These are phyloP conservation scores for Platichthys stellatus DNA, from an alignment of 2,113 vertebrate species.

Conservation along the genomic window DNA sequence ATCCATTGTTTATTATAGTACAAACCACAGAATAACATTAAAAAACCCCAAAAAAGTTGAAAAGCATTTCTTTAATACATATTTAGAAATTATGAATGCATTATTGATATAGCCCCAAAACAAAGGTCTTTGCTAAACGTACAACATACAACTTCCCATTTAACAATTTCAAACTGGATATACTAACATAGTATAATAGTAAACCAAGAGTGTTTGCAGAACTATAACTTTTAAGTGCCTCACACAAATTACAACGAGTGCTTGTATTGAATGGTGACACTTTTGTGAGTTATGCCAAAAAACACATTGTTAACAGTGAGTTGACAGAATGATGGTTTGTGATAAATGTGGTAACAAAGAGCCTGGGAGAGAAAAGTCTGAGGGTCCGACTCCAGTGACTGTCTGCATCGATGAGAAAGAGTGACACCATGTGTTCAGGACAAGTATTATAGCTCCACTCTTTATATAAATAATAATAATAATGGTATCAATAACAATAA, in stretches of 20 bases:
- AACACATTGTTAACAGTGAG: conserved; percentile 16
- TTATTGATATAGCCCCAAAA: not conserved
- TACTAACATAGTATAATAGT: not conserved
- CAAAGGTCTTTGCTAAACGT: not conserved
- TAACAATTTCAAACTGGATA: not conserved
- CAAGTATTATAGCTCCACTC: conserved; percentile 10
- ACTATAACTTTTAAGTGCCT: not conserved
- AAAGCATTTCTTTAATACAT: not conserved
- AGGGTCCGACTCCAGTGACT: not conserved
- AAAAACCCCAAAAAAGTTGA: not conserved
- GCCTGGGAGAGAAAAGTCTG: not conserved
- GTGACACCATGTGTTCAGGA: conserved; percentile 74
- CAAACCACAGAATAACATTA: not conserved
- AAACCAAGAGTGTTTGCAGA: not conserved
- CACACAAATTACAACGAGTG: conserved; percentile 1
- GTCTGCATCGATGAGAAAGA: conserved; percentile 49
- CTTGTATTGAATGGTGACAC: not conserved
- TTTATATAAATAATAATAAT: not conserved
- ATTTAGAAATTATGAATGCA: not conserved
- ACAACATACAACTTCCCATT: not conserved
- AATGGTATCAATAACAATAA: not conserved
- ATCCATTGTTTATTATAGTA: not conserved
- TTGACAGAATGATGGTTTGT: conserved; percentile 5
- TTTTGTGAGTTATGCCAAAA: not conserved
- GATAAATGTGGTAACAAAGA: conserved; percentile 19